Conservation (phyloP, 2,113 vertebrate genomes). For the Onychorhynchus coronatus region DNA sequence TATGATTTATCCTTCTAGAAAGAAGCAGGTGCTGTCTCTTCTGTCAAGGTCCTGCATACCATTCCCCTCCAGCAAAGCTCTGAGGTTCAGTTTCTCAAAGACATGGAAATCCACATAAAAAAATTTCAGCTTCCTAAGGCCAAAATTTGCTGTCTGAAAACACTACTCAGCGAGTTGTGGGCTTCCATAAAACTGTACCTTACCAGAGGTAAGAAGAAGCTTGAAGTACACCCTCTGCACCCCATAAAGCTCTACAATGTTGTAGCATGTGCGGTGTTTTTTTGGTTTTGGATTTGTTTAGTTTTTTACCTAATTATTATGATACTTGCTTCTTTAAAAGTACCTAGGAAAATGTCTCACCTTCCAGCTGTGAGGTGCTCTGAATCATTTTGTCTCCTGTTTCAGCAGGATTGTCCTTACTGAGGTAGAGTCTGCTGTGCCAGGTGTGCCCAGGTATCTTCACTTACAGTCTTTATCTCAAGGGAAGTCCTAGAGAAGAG, state of each 20-base stretch:
- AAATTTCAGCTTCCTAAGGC: background rate
- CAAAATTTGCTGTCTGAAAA: background rate
- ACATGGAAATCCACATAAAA: background rate
- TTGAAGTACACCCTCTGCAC: background rate
- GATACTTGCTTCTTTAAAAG: background rate
- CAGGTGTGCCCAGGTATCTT: background rate
- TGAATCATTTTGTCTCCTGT: background rate
- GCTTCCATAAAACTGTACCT: background rate
- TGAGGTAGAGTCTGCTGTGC: background rate
- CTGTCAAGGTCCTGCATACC: background rate
- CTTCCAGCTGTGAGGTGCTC: background rate
- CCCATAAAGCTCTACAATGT: background rate
- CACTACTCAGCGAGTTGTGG: rapidly evolving
- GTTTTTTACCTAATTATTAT: background rate
- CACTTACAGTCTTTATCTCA: background rate
- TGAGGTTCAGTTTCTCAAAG: background rate
- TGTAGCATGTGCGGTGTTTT: background rate
- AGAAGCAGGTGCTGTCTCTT: background rate
- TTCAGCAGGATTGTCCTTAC: background rate
- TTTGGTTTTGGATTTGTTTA: background rate
- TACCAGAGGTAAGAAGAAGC: background rate
- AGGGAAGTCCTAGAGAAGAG: background rate
- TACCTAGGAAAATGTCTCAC: background rate
- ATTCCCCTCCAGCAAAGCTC: background rate
- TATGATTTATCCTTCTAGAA: background rate